phyloP scores from a whole-genome alignment of 2,888 invertebrate species.

The Philaethria dido region DNA sequence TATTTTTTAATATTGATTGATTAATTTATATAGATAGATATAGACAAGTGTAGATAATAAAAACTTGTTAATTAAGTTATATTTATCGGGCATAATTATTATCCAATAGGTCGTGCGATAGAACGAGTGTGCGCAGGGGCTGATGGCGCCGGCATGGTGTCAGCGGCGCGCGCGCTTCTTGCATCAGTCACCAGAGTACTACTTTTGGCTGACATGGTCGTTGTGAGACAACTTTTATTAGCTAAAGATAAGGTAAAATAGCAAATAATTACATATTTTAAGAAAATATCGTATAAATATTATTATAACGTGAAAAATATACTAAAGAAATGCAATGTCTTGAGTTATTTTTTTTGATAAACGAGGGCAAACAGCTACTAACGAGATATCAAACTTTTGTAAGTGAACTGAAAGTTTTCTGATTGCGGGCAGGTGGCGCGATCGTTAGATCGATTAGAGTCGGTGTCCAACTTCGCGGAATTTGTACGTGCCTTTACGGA shows the following conservation, averaged over 20 bases:
- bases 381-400: constrained; percentile 20
- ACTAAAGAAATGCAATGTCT: not conserved
- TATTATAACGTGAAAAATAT: not conserved
- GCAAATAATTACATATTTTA: constrained; percentile 4
- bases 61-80: no score
- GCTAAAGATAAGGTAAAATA: constrained; percentile 95
- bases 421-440: constrained; percentile 86
- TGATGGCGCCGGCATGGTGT: constrained; percentile 91
- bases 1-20: no score
- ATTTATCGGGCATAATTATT: not conserved
- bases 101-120: constrained; percentile 90
- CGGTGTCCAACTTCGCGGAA: constrained; percentile 96
- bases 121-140: constrained; percentile 94
- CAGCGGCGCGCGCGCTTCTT: constrained; percentile 96
- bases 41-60: no score
- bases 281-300: not conserved
- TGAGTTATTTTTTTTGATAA: constrained; percentile 6
- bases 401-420: constrained; percentile 33
- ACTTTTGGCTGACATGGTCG: constrained; percentile 97
- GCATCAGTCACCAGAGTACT: constrained; percentile 98
- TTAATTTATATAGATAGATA: no score
- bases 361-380: not conserved
- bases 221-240: constrained; percentile 96
- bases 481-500: constrained; percentile 99
- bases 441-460: constrained; percentile 92